Percentiles rank a stretch among this genome's conserved stretches.
Evolutionary conservation across 1,140 invertebrate genomes (phyloP).

Genomic region (Drosophila aff.): DNA sequence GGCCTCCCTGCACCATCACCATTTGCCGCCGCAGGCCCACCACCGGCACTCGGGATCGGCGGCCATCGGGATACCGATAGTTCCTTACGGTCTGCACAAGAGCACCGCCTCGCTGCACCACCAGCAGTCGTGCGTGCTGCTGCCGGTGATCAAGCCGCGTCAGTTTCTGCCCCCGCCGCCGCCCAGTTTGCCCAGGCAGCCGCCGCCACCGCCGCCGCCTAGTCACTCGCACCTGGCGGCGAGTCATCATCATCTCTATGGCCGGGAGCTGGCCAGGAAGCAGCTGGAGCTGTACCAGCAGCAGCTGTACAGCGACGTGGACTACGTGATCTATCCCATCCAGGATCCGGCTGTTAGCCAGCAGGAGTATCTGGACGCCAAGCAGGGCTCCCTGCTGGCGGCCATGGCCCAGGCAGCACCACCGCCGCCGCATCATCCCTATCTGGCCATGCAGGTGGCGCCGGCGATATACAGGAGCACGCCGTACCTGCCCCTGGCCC

Average conservation of each 20-base stretch:
- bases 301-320: conserved; percentile 94
- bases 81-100: conserved; percentile 81
- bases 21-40: conserved; percentile 24
- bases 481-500: conserved; percentile 89
- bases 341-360: conserved; percentile 95
- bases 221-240: conserved; percentile 83
- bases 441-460: conserved; percentile 88
- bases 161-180: conserved; percentile 86
- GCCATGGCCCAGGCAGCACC: conserved; percentile 87
- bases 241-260: conserved; percentile 86
- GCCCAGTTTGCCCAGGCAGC: conserved; percentile 85
- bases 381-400: conserved; percentile 89
- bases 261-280: conserved; percentile 90
- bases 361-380: conserved; percentile 95
- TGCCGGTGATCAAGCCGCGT: conserved; percentile 83
- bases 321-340: conserved; percentile 95
- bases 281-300: conserved; percentile 94
- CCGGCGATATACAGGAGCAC: conserved; percentile 91
- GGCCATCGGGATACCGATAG: conserved; percentile 80
- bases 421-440: conserved; percentile 87
- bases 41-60: conserved; percentile 69
- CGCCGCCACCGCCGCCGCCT: conserved; percentile 86
- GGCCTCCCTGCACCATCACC: conserved; percentile 64
- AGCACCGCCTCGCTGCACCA: conserved; percentile 78
- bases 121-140: conserved; percentile 75